Base-by-base conservation (phyloP, 2,797 vertebrate genomes). In the Trichosurus vulpecula region DNA sequence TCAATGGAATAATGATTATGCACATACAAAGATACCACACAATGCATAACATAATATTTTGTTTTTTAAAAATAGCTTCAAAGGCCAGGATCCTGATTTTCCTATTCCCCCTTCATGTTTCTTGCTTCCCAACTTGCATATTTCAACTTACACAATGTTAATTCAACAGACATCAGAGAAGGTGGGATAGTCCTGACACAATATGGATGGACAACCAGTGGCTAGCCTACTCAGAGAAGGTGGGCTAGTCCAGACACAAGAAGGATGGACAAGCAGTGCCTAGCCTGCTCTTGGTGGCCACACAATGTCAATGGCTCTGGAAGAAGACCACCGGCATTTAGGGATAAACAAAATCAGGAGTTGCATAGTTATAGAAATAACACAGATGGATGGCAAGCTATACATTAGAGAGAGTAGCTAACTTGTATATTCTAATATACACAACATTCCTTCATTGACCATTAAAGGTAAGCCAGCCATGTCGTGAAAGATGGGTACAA, bases 61-160 rank as follows among this genome's bases (percentile, higher is more conserved):
- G 94, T 92, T 95, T 97, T 98, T 96, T 35, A 97, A 97, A 87
- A 98, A 97, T 98, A 97, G 95, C 96, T 97, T 97, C 97, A 96
- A 95, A 96, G 8, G 54, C 93, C 92, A 96, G 66, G 19, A 94
- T 97, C 96, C 93, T 95, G 95, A 96, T 57, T 97, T 96, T 97
- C 89, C 19, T 95, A 61, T 47, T 74, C 96, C 27, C 27, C 90
- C 94, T 94, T 96, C 81, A 95, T 94, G 91, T 95, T 96, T 95
- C 58, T 93, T 92, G 35, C 2, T 0, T 94, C 91, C 89, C 51
- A 56, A 6, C 1, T 90, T 94, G 92, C 12, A 56, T 52, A 94
- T 58, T 96, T 97, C 8, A 92, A 0, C 41, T 41, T 74, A 74
- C 16, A n/a, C 14, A n/a, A n/a, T 27, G 19, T 47, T 47, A 87